Evolutionary conservation across 2,797 vertebrate species (phyloP), one percentile per base, ranked within the genome.

Genomic region (Sus cebifrons): DNA sequence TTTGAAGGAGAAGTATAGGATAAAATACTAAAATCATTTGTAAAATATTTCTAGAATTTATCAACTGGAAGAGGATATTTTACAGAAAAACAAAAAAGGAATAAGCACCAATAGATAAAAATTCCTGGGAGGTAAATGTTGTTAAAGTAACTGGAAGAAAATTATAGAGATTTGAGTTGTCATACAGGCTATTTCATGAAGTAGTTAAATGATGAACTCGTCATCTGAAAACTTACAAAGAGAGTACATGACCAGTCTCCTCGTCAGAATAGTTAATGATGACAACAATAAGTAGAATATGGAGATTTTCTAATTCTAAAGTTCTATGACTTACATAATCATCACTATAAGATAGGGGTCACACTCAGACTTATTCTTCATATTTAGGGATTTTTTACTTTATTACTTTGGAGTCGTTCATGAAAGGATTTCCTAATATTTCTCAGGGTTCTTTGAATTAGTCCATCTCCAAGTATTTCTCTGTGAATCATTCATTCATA

Each of bases 31-130:
- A 97, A 95, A 89, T 4, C 13, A 73, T 89, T 79, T 92, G 56
- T 95, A 52, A 95, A 93, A 40, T 93, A 95, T 94, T 96, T 92
- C 36, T 91, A 58, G 21, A 97, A 40, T 52, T 94, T 94, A 68
- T 92, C 77, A 96, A 89, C 44, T 94, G 68, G 78, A 95, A 83
- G 23, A 32, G 82, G 18, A 82, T 71, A 87, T 86, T 94, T 82
- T 73, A 32, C 2, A 73, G 36, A 89, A 79, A 44, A 83, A 75
- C 83, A 49, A 82, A 79, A 60, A 23, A 60, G 54, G 11, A 64
- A 62, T 21, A 29, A 77, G 29, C 77, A 91, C 86, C 6, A 81
- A 77, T 88, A 29, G 6, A 12, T 70, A 94, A 20, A 91, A 73
- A 95, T 84, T 87, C 27, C 27, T 73, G 40, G 54, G 52, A 79